Evolutionary conservation across 2,888 invertebrate species (phyloP).

Genomic region (Microctonus hyperodae): DNA sequence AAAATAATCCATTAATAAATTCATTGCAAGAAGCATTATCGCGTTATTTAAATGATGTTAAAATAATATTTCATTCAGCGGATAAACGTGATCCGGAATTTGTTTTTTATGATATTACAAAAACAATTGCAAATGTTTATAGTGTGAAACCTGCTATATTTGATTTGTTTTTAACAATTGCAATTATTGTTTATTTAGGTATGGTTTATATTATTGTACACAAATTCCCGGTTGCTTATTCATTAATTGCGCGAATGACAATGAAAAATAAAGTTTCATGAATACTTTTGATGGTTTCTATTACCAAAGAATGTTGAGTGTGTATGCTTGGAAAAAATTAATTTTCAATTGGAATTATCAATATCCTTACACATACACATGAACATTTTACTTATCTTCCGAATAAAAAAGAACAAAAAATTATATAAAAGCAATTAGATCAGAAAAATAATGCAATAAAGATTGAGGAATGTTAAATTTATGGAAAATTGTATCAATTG

Average conservation of each 20-base stretch:
- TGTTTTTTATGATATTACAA: constrained; percentile 85
- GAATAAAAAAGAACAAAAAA: not conserved
- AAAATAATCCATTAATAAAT: constrained; percentile 73
- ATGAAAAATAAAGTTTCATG: constrained; percentile 55
- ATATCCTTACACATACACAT: too few species aligned
- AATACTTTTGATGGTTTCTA: constrained; percentile 31
- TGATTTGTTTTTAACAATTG: constrained; percentile 90
- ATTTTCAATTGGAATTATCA: constrained; percentile 13
- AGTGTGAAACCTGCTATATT: constrained; percentile 98
- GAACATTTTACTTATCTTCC: not conserved
- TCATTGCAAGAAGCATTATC: constrained; percentile 77
- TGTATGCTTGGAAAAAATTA: not conserved
- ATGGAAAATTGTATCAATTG: not conserved
- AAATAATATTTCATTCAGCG: constrained; percentile 72
- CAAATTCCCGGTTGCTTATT: constrained; percentile 74
- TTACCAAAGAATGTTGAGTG: constrained; percentile 21
- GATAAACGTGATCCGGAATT: constrained; percentile 94
- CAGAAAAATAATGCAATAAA: not conserved
- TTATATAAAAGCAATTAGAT: not conserved
- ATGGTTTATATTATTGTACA: constrained; percentile 83
- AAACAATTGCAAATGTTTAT: constrained; percentile 84
- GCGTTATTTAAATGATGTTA: constrained; percentile 80
- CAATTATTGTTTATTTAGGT: constrained; percentile 85
- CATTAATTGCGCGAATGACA: constrained; percentile 63
- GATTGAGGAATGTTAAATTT: not conserved